A percentile compares a stretch with the other conserved stretches of the same genome.
These are phyloP conservation scores for Centruroides sculpturatus DNA, from an alignment of 1,140 invertebrate genomes.

Conservation along the genomic window DNA sequence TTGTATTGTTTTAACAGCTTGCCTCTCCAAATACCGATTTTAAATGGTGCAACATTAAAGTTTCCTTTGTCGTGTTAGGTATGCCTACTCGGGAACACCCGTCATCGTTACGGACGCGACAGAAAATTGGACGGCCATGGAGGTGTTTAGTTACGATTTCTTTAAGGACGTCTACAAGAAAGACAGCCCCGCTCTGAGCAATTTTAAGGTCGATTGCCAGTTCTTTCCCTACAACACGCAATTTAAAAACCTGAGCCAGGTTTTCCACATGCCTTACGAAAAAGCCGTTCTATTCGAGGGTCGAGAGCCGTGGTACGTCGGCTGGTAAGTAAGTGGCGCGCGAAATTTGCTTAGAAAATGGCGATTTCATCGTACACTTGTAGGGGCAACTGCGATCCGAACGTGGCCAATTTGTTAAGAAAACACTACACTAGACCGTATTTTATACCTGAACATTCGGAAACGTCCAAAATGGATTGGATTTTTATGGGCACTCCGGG, in stretches of 20 bases:
- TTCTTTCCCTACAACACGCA: conserved; percentile 85
- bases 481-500: conserved; percentile 89
- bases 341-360: too few species aligned
- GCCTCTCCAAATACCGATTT: too few species aligned
- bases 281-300: conserved; percentile 35
- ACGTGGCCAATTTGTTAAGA: conserved; percentile 53
- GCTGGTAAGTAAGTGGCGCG: conserved; percentile 50
- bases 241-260: conserved; percentile 54
- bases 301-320: conserved; percentile 62
- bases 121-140: conserved; percentile 24
- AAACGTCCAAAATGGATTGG: conserved; percentile 77
- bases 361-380: background rate
- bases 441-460: conserved; percentile 64
- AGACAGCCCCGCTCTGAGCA: conserved; percentile 1
- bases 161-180: conserved; percentile 27
- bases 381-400: conserved; percentile 77
- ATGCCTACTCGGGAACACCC: conserved; percentile 9
- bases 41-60: too few species aligned
- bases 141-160: conserved; percentile 25
- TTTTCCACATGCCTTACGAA: conserved; percentile 46
- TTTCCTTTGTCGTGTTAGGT: background rate
- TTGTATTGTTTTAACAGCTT: too few species aligned
- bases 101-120: conserved; percentile 19
- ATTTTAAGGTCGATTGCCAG: conserved; percentile 42
- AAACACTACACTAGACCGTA: conserved; percentile 68